Base-by-base conservation (phyloP, 2,797 vertebrate genomes). In the Meriones psammophilus region DNA sequence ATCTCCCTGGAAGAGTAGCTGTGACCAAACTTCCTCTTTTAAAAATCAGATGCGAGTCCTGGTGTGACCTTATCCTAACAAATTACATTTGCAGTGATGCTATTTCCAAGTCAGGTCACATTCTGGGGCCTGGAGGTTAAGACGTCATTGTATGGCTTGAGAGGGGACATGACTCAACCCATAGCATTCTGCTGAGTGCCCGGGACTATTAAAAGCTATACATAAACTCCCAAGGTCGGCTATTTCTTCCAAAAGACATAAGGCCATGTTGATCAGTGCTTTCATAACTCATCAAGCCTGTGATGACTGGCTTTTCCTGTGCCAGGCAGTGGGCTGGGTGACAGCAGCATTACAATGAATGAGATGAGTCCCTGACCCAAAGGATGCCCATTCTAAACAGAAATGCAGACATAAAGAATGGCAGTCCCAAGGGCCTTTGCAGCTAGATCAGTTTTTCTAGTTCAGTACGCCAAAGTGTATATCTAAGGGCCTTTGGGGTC, bases 401-500 rank as follows among this genome's bases (percentile, higher is more conserved):
- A 94, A 76, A 54, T 39, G 36, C 15, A 71, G 56, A 26, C 56
- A 20, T 46, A 56, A 80, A 88, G 69, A 93, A 64, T 36, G 50
- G 66, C 24, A 60, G 0, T 68, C 15, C 83, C 42, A 8, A 87
- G 79, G 58, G 50, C 62, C 62, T 85, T 79, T 56, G 54, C 4
- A 68, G 62, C 74, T 22, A 54, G 42, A 74, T 87, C 66, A 17
- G 62, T 96, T 88, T 94, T 96, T 77, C 89, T 54, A 83, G 90
- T 33, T 89, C 36, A 12, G 4, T 80, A 79, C 24, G 36, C 46
- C 14, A 0, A 94, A 90, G 89, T 93, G 85, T 79, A 42, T 71
- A 78, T 92, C 66, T 79, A 88, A 88, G 64, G 93, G 62, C 62
- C 73, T 85, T 81, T 79, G 83, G 42, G 42, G 36, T 97, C 68